Percentiles rank a stretch among this genome's conserved stretches.
phyloP scores from a whole-genome alignment of 30 jellyfish, hydroid and myxozoan species.

The Turritopsis rubra region DNA sequence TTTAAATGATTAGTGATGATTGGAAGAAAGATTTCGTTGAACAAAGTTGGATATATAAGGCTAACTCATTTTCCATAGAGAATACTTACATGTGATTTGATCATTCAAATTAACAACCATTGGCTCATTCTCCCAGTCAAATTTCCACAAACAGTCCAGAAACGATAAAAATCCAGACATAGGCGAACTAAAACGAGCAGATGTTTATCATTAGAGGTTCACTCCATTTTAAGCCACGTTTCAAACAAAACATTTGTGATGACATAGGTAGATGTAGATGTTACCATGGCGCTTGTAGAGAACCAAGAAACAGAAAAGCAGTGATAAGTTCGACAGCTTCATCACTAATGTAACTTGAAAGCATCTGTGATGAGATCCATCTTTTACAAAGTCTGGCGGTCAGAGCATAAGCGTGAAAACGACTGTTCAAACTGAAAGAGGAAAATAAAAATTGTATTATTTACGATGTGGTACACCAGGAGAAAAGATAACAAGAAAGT shows the following conservation, averaged over 20 bases:
- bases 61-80: too few species aligned
- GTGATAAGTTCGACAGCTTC: constrained; percentile 67
- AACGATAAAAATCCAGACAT: constrained; percentile 67
- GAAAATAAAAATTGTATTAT: background rate
- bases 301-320: constrained; percentile 59
- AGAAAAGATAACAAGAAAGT: too few species aligned
- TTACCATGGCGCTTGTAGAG: constrained; percentile 64
- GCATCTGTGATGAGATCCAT: constrained; percentile 82
- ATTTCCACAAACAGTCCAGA: constrained; percentile 39
- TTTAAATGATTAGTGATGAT: too few species aligned
- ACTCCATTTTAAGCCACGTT: too few species aligned
- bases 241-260: too few species aligned
- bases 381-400: constrained; percentile 68
- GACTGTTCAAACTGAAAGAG: constrained; percentile 47
- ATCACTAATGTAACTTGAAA: constrained; percentile 33
- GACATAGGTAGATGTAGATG: background rate
- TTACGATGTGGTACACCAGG: background rate
- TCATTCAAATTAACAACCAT: constrained; percentile 58
- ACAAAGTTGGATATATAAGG: too few species aligned
- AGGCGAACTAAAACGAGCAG: constrained; percentile 44
- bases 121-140: constrained; percentile 77
- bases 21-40: too few species aligned
- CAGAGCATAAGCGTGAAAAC: constrained; percentile 47
- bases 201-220: background rate
- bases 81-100: constrained; percentile 49